Percentiles rank a stretch among this genome's conserved stretches.
Conservation (phyloP, 2,888 invertebrate genomes). For the Priocnemis perturbator region DNA sequence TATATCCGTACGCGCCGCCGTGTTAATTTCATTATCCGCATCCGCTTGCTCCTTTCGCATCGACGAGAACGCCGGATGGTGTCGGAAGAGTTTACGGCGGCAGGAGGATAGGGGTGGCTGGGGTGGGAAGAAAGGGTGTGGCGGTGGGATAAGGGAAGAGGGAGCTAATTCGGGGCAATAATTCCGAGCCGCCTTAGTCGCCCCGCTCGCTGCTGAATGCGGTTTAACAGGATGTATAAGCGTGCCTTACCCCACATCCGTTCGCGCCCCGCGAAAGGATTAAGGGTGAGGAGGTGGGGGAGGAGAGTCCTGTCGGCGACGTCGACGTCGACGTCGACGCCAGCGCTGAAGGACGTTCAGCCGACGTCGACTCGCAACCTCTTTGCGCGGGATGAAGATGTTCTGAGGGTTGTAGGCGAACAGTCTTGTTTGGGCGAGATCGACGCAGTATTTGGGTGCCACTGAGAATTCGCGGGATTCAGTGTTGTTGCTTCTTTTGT, state of each 20-base stretch:
- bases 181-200: constrained; percentile 28
- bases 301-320: constrained; percentile 32
- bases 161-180: constrained; percentile 49
- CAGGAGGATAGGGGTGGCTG: no score
- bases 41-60: no score
- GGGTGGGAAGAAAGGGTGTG: no score
- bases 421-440: no score
- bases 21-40: no score
- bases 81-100: constrained; percentile 44
- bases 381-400: no score
- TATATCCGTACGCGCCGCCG: no score
- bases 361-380: constrained; percentile 17
- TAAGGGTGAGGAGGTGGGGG: constrained; percentile 23
- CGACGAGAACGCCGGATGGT: constrained; percentile 21
- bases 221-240: constrained; percentile 53
- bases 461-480: no score
- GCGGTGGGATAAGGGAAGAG: neutral
- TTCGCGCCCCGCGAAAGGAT: constrained; percentile 44
- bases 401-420: no score
- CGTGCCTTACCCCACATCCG: constrained; percentile 39
- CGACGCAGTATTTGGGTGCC: no score
- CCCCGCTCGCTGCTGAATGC: constrained; percentile 35
- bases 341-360: constrained; percentile 33
- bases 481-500: no score
- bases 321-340: constrained; percentile 22